These are phyloP conservation scores for Gila orcuttii DNA, from an alignment of 2,113 vertebrate genomes.

Conservation along the genomic window DNA sequence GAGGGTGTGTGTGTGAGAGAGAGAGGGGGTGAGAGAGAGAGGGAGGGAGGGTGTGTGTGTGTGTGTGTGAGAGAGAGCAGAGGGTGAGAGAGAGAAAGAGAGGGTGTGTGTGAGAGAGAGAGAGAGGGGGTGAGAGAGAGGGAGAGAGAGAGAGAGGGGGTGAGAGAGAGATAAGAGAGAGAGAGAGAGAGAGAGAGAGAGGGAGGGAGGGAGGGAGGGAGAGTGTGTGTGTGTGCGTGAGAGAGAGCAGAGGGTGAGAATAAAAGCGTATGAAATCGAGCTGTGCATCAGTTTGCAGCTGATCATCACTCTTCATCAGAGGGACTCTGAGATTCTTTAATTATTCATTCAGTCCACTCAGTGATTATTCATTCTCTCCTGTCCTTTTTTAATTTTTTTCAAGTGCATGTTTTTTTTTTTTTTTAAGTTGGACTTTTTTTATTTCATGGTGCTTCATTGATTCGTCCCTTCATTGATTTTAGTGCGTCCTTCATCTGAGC, in stretches of 20 bases:
- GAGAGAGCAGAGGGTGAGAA: slow-evolving; percentile 28
- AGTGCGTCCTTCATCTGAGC: not conserved
- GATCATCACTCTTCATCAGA: slow-evolving; percentile 6
- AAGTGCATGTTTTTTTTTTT: not conserved
- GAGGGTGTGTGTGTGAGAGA: too few species aligned
- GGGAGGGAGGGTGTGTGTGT: too few species aligned
- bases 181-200: too few species aligned
- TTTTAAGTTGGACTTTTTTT: not conserved
- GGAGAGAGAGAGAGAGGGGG: too few species aligned
- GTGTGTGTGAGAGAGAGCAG: too few species aligned
- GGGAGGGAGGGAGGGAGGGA: too few species aligned
- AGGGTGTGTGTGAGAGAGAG: too few species aligned
- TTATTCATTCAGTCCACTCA: not conserved
- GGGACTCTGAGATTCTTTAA: slow-evolving; percentile 18
- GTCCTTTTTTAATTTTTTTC: not conserved
- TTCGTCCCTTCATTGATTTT: not conserved
- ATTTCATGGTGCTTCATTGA: not conserved
- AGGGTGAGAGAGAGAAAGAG: too few species aligned
- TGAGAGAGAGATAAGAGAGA: too few species aligned
- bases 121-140: too few species aligned
- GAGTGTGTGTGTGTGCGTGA: not conserved
- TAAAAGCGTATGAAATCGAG: not conserved
- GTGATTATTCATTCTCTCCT: too few species aligned
- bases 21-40: too few species aligned
- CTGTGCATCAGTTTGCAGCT: slow-evolving; percentile 36